phyloP scores from a whole-genome alignment of 2,113 vertebrate genomes.

The Stegastes partitus region DNA sequence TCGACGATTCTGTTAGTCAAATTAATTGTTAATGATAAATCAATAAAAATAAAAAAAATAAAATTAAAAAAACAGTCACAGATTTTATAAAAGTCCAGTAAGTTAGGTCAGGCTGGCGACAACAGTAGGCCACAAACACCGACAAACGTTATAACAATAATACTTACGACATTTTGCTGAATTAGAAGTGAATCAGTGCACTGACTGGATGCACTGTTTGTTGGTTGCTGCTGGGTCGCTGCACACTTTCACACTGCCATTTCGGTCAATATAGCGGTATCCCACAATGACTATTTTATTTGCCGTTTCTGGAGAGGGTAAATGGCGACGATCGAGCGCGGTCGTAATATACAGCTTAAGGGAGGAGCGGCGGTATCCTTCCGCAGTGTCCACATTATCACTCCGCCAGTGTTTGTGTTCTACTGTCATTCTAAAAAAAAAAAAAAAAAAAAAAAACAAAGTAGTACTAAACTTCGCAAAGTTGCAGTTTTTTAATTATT shows the following conservation, averaged over 20 bases:
- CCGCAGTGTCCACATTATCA: slow-evolving; percentile 57
- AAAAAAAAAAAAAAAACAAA: too few relatives aligned
- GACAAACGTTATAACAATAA: background rate
- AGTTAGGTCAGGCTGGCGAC: too few relatives aligned
- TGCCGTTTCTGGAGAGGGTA: background rate
- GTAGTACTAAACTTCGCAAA: too few relatives aligned
- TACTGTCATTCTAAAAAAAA: too few relatives aligned
- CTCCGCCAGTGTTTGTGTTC: slow-evolving; percentile 56
- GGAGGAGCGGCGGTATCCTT: slow-evolving; percentile 53
- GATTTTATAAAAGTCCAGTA: too few relatives aligned
- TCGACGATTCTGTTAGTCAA: background rate
- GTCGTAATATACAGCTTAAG: slow-evolving; percentile 21
- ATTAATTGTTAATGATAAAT: too few relatives aligned
- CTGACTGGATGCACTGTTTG: slow-evolving; percentile 84
- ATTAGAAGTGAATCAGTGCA: slow-evolving; percentile 82
- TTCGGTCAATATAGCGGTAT: slow-evolving; percentile 63
- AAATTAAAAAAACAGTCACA: too few relatives aligned
- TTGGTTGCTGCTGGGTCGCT: slow-evolving; percentile 78
- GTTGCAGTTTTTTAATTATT: background rate
- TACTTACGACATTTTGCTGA: slow-evolving; percentile 86
- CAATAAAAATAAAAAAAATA: too few relatives aligned
- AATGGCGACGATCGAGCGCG: slow-evolving; percentile 7
- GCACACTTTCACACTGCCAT: slow-evolving; percentile 84
- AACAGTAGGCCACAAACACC: slow-evolving; percentile 1
- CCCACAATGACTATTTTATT: slow-evolving; percentile 25